These are phyloP conservation scores for Orchestes rusci DNA, from an alignment of 2,888 invertebrate genomes.

Conservation along the genomic window DNA sequence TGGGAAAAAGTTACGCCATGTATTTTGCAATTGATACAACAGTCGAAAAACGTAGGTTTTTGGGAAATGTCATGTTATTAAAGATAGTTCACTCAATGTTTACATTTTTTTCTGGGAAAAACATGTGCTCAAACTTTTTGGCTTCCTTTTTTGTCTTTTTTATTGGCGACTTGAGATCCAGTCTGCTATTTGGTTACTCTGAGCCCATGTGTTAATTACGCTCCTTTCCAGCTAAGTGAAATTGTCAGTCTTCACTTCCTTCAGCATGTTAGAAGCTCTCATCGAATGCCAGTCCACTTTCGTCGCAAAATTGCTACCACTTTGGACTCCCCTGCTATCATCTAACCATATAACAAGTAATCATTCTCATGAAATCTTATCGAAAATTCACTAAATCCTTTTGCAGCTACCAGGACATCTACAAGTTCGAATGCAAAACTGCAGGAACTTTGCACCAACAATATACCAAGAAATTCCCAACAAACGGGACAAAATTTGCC, in stretches of 20 bases:
- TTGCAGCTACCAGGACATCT: conserved; percentile 59
- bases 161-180: no score
- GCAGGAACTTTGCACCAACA: conserved; percentile 72
- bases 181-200: no score
- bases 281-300: conserved; percentile 92
- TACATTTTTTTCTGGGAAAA: no score
- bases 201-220: no score
- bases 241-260: conserved; percentile 97
- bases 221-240: conserved; percentile 72
- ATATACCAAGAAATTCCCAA: conserved; percentile 44
- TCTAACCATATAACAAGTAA: conserved; percentile 88
- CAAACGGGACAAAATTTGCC: conserved; percentile 42
- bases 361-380: no score
- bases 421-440: conserved; percentile 77
- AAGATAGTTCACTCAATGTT: no score
- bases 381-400: no score
- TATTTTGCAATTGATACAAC: conserved; percentile 84
- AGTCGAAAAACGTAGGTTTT: conserved; percentile 83
- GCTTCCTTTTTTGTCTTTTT: no score
- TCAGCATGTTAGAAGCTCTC: conserved; percentile 87
- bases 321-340: conserved; percentile 94
- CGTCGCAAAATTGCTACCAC: conserved; percentile 81
- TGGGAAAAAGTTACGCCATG: conserved; percentile 98
- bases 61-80: no score
- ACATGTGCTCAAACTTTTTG: no score